A percentile compares a stretch with the other conserved stretches of the same genome.
These are phyloP conservation scores for Enteromius viviparus DNA, from an alignment of 2,797 vertebrate genomes.

Conservation along the genomic window DNA sequence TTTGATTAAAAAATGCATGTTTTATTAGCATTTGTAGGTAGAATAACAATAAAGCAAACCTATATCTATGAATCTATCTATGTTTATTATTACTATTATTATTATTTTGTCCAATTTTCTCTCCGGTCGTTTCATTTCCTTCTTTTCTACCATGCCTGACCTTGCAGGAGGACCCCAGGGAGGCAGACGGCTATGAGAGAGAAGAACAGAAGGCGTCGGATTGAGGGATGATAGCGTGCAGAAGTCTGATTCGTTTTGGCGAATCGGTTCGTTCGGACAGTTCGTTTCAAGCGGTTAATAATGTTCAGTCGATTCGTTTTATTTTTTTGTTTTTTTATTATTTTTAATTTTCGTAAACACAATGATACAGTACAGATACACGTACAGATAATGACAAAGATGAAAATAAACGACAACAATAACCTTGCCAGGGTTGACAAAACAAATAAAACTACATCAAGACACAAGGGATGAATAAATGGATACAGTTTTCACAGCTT, in stretches of 20 bases:
- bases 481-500: too few relatives aligned
- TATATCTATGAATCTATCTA: neutral
- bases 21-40: neutral
- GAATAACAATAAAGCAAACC: neutral
- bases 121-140: conserved; percentile 23
- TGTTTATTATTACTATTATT: too few relatives aligned
- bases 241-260: conserved; percentile 8
- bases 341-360: too few relatives aligned
- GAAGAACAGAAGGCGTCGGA: conserved; percentile 43
- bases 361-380: too few relatives aligned
- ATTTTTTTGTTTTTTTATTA: too few relatives aligned
- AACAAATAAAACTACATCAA: too few relatives aligned
- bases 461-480: too few relatives aligned
- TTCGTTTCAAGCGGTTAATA: neutral
- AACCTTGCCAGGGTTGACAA: too few relatives aligned
- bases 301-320: neutral
- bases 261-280: conserved; percentile 27
- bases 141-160: conserved; percentile 56
- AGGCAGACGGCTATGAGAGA: conserved; percentile 60
- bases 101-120: conserved; percentile 2
- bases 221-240: conserved; percentile 7
- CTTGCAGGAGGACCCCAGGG: conserved; percentile 62
- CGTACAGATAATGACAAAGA: too few relatives aligned
- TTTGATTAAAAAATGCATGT: neutral
- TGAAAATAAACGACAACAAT: too few relatives aligned